phyloP scores from a whole-genome alignment of 2,888 invertebrate genomes.

The Campaea margaritaria region DNA sequence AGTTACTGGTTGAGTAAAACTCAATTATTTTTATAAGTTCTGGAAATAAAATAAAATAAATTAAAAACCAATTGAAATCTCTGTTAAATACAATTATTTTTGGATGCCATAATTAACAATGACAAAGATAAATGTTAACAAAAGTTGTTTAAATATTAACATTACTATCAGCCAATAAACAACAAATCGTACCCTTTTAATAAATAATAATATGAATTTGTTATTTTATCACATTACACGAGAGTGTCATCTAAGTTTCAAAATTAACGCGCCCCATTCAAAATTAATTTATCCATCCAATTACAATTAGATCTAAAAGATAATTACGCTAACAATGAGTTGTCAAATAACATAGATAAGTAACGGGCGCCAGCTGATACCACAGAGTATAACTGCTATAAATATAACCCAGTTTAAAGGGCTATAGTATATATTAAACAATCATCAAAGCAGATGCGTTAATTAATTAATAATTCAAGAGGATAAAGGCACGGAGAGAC shows the following conservation, averaged over 20 bases:
- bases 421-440: conserved; percentile 11
- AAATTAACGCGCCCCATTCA: neutral
- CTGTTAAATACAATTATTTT: too few species aligned
- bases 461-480: conserved; percentile 2
- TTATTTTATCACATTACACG: too few species aligned
- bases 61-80: too few species aligned
- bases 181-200: too few species aligned
- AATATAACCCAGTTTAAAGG: conserved; percentile 14
- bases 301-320: neutral
- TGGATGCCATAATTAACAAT: too few species aligned
- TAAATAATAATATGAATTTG: too few species aligned
- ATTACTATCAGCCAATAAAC: too few species aligned
- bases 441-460: conserved; percentile 4
- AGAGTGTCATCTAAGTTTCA: neutral
- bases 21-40: too few species aligned
- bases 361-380: conserved; percentile 12
- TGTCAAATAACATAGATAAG: conserved; percentile 21
- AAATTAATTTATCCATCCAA: neutral
- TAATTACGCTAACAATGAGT: conserved; percentile 8
- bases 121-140: too few species aligned
- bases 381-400: conserved; percentile 9
- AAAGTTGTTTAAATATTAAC: too few species aligned
- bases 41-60: too few species aligned
- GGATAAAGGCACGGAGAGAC: neutral
- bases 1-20: too few species aligned